phyloP scores from a whole-genome alignment of 1,140 invertebrate species.

The Pogonomyrmex californicus region DNA sequence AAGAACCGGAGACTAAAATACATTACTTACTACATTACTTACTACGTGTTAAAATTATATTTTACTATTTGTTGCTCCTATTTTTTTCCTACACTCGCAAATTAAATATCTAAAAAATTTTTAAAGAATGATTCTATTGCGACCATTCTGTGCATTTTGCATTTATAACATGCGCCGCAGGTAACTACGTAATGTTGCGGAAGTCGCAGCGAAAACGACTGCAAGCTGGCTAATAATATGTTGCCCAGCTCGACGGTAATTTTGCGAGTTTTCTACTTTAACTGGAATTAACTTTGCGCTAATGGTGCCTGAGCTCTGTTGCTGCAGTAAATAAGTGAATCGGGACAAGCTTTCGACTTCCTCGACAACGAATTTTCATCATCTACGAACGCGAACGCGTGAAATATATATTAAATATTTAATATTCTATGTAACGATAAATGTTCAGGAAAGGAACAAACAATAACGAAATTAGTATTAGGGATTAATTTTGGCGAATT shows the following conservation, averaged over 20 bases:
- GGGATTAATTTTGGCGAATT: not conserved
- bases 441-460: not conserved
- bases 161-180: slow-evolving; percentile 37
- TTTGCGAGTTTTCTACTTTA: slow-evolving; percentile 73
- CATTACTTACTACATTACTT: not conserved
- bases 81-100: not conserved
- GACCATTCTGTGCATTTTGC: slow-evolving; percentile 14
- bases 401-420: not conserved
- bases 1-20: not conserved
- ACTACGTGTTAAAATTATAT: not conserved
- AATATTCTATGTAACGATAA: not conserved
- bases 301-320: slow-evolving; percentile 38
- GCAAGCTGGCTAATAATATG: slow-evolving; percentile 62
- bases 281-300: slow-evolving; percentile 67
- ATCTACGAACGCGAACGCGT: not conserved
- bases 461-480: not conserved
- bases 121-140: slow-evolving; percentile 32
- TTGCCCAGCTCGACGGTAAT: slow-evolving; percentile 24
- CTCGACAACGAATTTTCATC: slow-evolving; percentile 38
- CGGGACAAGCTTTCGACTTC: slow-evolving; percentile 37
- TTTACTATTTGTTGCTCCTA: not conserved
- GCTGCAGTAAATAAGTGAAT: slow-evolving; percentile 56
- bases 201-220: slow-evolving; percentile 51
- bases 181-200: slow-evolving; percentile 9
- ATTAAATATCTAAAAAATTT: slow-evolving; percentile 30